Base-by-base conservation (phyloP, 2,888 invertebrate species). In the Chalcosyrphus nemorum region DNA sequence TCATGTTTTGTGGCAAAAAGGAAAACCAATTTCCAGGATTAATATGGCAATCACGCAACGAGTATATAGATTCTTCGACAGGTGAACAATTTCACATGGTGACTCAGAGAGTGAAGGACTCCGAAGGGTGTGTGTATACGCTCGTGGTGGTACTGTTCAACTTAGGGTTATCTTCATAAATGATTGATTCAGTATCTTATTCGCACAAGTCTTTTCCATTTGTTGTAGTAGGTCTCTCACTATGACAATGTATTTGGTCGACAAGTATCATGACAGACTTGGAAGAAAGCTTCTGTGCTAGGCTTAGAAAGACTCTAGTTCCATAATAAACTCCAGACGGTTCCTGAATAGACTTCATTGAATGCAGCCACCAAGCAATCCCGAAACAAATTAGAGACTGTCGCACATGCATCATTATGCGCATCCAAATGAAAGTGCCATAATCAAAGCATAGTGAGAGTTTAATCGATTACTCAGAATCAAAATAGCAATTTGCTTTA, bases 1-100 rank as follows among this genome's bases (percentile, higher is more conserved):
- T 38, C 78, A 70, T 84, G 80, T 75, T 84, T 24, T 80, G 78
- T 75, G 74, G 84, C 35, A 65, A 70, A 78, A 75, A 72, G 84
- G 84, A 80, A 84, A 84, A 84, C 74, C 84, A 84, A 84, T 84
- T 84, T 84, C 47, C 84, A 80, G 80, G 80, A 84, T 84, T 84
- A 84, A 84, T 84, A 84, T 75, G 84, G 84, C 84, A 84, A 84
- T 80, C 84, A 84, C 84, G 84, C 84, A 84, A 80, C 50, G 70
- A 75, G 59, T 70, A 63, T 80, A 71, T 80, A 75, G 74, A 84
- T 70, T 70, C 84, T 75, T 80, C 52, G 84, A 59, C 84, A 84
- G 84, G 84, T 84, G 84, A 80, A 75, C 68, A 75, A 43, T 74
- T 84, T 84, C 84, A 80, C 84, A 84, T 71, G 57, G 43, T 61